Percentiles rank a stretch among this genome's conserved stretches.
These are phyloP conservation scores for Craseonycteris thonglongyai DNA, from an alignment of 2,113 vertebrate species.

Conservation along the genomic window DNA sequence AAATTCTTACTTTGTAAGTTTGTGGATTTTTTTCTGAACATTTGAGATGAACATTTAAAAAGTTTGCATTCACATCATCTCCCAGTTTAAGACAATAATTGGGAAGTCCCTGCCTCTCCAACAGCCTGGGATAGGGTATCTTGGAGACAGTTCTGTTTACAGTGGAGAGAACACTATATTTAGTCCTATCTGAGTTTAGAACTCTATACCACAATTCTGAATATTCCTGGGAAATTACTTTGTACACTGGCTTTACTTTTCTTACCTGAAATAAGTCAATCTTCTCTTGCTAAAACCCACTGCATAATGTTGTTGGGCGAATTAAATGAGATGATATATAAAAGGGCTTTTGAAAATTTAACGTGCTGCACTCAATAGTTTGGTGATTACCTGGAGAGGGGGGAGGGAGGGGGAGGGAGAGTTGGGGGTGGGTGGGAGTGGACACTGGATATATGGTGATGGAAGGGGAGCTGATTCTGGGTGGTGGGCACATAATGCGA, in stretches of 20 bases:
- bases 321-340: neutral
- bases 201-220: neutral
- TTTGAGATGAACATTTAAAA: neutral
- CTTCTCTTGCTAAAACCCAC: neutral
- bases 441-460: no score
- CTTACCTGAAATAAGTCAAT: neutral
- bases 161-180: neutral
- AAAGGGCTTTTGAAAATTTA: neutral
- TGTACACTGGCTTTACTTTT: neutral
- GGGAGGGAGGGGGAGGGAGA: no score
- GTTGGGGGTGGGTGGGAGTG: no score
- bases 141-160: neutral
- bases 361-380: no score
- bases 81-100: neutral
- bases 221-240: neutral
- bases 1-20: neutral
- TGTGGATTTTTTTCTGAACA: neutral
- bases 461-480: no score
- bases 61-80: neutral
- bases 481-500: no score
- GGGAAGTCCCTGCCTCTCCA: neutral
- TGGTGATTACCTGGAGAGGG: no score
- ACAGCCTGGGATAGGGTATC: neutral
- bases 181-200: neutral
- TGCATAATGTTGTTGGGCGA: neutral